Percentiles rank a stretch among this genome's conserved stretches.
Evolutionary conservation across 1,140 invertebrate species (phyloP).

Genomic region (Whitmania pigra): DNA sequence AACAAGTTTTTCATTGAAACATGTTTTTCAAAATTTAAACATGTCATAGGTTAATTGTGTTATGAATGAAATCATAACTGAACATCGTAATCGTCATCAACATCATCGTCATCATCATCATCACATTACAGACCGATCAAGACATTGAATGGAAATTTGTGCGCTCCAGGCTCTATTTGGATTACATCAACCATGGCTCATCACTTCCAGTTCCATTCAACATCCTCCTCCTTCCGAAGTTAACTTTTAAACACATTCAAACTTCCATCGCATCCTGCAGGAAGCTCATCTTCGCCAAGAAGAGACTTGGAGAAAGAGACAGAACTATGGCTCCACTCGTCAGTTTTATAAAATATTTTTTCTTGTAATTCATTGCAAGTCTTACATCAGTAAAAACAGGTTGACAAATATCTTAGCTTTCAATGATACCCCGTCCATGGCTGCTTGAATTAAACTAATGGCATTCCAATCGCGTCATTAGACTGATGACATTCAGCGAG

Average conservation of each 20-base stretch:
- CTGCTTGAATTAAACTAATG: no score
- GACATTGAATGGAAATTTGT: constrained; percentile 87
- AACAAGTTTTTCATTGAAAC: no score
- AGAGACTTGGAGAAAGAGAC: background rate
- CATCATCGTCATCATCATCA: background rate
- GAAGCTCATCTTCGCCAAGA: background rate
- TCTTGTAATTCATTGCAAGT: no score
- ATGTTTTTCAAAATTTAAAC: background rate
- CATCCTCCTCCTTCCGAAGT: constrained; percentile 78
- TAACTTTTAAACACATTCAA: constrained; percentile 24
- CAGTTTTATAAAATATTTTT: background rate
- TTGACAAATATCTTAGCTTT: no score
- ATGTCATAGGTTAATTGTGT: background rate
- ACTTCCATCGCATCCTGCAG: background rate
- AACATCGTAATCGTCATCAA: background rate
- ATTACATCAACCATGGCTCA: constrained; percentile 73
- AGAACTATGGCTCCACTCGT: background rate
- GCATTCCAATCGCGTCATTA: no score
- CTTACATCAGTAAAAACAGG: no score
- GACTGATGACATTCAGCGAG: no score
- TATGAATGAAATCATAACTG: background rate
- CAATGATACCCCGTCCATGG: no score
- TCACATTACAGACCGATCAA: constrained; percentile 56
- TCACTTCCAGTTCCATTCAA: constrained; percentile 78
- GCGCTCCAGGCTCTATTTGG: constrained; percentile 76